phyloP scores from a whole-genome alignment of 2,888 invertebrate genomes.

The Nymphalis c-album region DNA sequence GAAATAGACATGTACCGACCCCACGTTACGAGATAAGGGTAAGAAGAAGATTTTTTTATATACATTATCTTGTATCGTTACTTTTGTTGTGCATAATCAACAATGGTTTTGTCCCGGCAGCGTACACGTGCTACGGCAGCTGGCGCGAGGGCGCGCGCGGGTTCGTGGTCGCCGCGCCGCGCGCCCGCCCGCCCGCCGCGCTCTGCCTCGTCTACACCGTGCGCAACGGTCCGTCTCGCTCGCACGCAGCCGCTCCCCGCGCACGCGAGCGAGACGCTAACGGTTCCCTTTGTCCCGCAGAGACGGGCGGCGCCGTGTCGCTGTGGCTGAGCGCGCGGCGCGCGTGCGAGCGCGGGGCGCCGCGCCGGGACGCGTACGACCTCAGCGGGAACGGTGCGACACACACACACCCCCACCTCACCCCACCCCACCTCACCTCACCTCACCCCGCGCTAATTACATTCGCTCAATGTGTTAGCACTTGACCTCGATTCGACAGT shows the following conservation, averaged over 20 bases:
- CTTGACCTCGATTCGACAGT: too few species aligned
- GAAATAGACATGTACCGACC: too few species aligned
- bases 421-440: too few species aligned
- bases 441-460: too few species aligned
- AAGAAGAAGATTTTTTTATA: too few species aligned
- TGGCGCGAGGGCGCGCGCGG: constrained; percentile 85
- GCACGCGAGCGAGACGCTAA: too few species aligned
- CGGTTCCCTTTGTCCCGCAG: constrained; percentile 11
- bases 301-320: constrained; percentile 45
- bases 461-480: too few species aligned
- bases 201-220: constrained; percentile 83
- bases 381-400: constrained; percentile 84
- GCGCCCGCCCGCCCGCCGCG: constrained; percentile 72
- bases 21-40: too few species aligned
- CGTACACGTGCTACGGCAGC: constrained; percentile 87
- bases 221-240: constrained; percentile 58
- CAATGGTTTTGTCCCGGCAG: constrained; percentile 55
- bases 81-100: too few species aligned
- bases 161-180: constrained; percentile 85
- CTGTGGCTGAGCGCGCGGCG: constrained; percentile 77
- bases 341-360: constrained; percentile 81
- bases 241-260: too few species aligned
- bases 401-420: too few species aligned
- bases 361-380: constrained; percentile 83
- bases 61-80: too few species aligned